phyloP scores from a whole-genome alignment of 1,140 invertebrate genomes.

The Lineus longissimus region DNA sequence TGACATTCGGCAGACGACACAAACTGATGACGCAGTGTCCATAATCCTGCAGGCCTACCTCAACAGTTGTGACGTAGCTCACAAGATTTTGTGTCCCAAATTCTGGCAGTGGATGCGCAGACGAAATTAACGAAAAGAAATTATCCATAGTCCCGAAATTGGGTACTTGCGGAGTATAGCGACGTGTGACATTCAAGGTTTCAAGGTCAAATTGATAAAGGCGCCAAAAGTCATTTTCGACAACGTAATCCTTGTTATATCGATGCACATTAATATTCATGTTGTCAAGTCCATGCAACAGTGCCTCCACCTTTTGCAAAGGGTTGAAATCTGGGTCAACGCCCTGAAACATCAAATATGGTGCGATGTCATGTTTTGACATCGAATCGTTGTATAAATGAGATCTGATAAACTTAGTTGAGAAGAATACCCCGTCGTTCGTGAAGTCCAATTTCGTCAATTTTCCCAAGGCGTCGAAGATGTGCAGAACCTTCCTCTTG shows the following conservation, averaged over 20 bases:
- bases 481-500: slow-evolving; percentile 25
- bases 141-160: background rate
- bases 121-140: slow-evolving; percentile 32
- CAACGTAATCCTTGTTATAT: slow-evolving; percentile 26
- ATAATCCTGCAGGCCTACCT: slow-evolving; percentile 24
- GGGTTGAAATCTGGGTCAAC: slow-evolving; percentile 30
- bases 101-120: slow-evolving; percentile 40
- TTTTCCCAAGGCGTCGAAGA: slow-evolving; percentile 42
- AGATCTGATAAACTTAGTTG: slow-evolving; percentile 30
- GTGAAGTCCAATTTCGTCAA: slow-evolving; percentile 35
- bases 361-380: slow-evolving; percentile 27
- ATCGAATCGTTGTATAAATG: slow-evolving; percentile 34
- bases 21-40: slow-evolving; percentile 25
- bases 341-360: slow-evolving; percentile 35
- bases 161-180: slow-evolving; percentile 13
- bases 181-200: slow-evolving; percentile 25
- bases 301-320: slow-evolving; percentile 25
- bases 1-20: slow-evolving; percentile 27
- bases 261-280: slow-evolving; percentile 42
- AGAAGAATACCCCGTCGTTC: slow-evolving; percentile 33
- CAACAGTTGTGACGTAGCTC: slow-evolving; percentile 30
- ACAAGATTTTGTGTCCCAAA: slow-evolving; percentile 26
- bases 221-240: slow-evolving; percentile 42
- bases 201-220: slow-evolving; percentile 30
- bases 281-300: slow-evolving; percentile 39